Evolutionary conservation across 1,140 invertebrate species (phyloP).

Genomic region (Bombus difficillimus): DNA sequence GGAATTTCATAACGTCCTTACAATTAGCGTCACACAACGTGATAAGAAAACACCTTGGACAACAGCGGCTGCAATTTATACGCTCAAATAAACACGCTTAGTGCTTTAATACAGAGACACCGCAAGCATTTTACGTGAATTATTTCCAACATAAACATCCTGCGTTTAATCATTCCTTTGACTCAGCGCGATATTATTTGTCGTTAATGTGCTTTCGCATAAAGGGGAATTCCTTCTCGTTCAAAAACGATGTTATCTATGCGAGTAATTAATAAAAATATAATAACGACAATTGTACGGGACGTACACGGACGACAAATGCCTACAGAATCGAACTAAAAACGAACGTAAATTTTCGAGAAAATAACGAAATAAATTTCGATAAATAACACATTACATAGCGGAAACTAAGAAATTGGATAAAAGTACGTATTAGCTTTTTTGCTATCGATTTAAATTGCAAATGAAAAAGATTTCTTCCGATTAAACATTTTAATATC

Average conservation of each 20-base stretch:
- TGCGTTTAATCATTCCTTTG: slow-evolving; percentile 40
- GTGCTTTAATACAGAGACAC: slow-evolving; percentile 13
- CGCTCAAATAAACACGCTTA: slow-evolving; percentile 20
- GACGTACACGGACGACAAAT: too few species aligned
- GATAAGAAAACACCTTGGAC: not conserved
- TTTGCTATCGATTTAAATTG: not conserved
- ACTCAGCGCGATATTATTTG: slow-evolving; percentile 40
- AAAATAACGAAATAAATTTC: not conserved
- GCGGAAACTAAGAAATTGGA: too few species aligned
- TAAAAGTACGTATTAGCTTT: not conserved
- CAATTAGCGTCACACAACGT: not conserved
- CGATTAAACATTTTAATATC: not conserved
- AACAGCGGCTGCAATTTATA: not conserved
- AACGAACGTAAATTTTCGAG: not conserved
- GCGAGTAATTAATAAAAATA: not conserved
- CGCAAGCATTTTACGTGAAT: slow-evolving; percentile 34
- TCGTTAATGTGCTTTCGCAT: not conserved
- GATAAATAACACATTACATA: not conserved
- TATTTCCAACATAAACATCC: slow-evolving; percentile 28
- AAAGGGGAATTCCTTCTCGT: not conserved
- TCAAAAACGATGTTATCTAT: not conserved
- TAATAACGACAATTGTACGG: not conserved
- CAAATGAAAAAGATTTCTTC: not conserved
- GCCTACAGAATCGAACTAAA: not conserved
- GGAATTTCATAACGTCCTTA: not conserved